Evolutionary conservation across 1,140 invertebrate genomes (phyloP), one percentile per base, ranked within the genome.

Genomic region (Homalodisca vitripennis): DNA sequence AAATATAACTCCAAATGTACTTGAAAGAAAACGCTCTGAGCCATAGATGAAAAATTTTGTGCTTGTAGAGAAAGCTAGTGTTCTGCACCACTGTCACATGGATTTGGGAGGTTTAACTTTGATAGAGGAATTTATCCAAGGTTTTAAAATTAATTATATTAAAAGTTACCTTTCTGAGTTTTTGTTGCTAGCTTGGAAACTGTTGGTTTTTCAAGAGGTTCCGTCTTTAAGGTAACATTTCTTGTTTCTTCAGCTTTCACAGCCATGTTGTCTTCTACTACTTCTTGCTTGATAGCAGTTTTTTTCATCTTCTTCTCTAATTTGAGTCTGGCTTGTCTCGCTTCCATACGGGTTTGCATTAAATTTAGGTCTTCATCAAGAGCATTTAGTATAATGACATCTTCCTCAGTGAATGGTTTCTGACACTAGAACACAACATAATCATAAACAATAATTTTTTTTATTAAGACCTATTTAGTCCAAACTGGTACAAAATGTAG

Each of bases 361-460:
- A 83, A 67, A 71, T 88, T 84, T 46, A 93, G 75, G 75, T 97
- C 92, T 62, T 94, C 91, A 27, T 90, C 92, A 30, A 84, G 87
- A 53, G 92, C 92, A 85, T 98, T 95, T 22, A 99, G 80, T 10
- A 94, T 79, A 31, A 99, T 87, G 14, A 98, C 79, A 80, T 98
- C 94, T 70, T 89, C 86, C 3, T 89, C 83, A 2, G 82, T 81
- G 78, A 90, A 95, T 0, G 88, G 81, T 77, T 88, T 83, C 72
- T 92, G 92, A 82, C 97, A 98, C 81, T 89, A 79, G 66, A 83
- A 78, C 3, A 22, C 26, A 60, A 26, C 34, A 41, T 10, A 6
- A 17, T 41, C 34, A 41, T 17, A 41, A 41, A 41, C 17, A 10
- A 41, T 10, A 41, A 41, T 41, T 6, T 17, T 10, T 41, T 41